Conservation (phyloP, 2,888 invertebrate species). For the Norana najaformis region DNA sequence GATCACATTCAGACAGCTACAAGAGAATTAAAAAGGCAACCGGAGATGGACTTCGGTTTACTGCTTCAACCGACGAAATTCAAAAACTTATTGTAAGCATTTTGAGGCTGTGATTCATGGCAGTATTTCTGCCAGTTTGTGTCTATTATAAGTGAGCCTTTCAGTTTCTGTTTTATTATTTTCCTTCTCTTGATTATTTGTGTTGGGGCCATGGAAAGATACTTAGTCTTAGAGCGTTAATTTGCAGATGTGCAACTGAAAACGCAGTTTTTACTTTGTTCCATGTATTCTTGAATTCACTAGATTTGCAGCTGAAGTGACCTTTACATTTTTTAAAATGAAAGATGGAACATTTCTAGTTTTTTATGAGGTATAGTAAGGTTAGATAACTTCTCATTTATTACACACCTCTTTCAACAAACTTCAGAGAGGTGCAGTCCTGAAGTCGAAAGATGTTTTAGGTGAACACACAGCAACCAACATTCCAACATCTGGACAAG, state of each 20-base stretch:
- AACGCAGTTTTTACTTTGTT: neutral
- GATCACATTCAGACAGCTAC: constrained; percentile 25
- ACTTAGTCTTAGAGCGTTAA: neutral
- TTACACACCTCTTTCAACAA: neutral
- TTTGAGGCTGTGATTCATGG: neutral
- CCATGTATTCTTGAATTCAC: neutral
- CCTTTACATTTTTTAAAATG: neutral
- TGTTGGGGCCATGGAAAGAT: neutral
- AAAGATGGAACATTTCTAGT: neutral
- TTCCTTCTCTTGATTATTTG: neutral
- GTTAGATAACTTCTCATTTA: neutral
- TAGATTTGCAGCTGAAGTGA: neutral
- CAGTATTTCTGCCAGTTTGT: neutral
- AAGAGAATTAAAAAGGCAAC: neutral
- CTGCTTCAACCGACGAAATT: constrained; percentile 16
- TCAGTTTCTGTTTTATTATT: neutral
- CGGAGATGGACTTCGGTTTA: constrained; percentile 2
- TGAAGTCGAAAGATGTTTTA: neutral
- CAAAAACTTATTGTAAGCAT: neutral
- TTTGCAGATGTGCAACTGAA: neutral
- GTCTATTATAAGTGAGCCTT: neutral
- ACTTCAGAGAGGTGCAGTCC: neutral
- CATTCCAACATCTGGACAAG: neutral
- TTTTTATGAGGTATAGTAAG: neutral
- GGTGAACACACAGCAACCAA: neutral